Conservation (phyloP, 2,113 vertebrate species). For the Raphicerus campestris region DNA sequence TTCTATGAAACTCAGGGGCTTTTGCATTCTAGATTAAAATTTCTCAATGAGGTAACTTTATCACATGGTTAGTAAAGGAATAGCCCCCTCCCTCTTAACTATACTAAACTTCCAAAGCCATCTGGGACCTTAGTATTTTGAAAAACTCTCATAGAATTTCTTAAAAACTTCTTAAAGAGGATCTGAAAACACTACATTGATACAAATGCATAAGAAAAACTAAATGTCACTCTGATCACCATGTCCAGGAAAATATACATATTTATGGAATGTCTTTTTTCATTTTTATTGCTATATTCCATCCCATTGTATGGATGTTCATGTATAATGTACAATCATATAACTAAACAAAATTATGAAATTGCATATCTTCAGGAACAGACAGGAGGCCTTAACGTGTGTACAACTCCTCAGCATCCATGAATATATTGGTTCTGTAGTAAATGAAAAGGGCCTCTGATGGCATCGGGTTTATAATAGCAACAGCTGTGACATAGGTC, state of each 20-base stretch:
- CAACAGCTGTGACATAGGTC: neutral
- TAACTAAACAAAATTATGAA: neutral
- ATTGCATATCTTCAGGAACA: neutral
- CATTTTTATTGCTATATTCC: neutral
- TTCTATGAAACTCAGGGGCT: neutral
- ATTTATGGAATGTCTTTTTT: neutral
- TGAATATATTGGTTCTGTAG: neutral
- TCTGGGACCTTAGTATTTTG: neutral
- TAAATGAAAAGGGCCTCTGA: neutral
- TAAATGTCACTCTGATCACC: neutral
- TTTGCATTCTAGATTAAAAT: neutral
- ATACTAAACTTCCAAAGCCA: neutral
- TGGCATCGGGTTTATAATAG: accelerated
- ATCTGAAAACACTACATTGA: neutral
- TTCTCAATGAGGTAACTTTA: neutral
- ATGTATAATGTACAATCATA: neutral
- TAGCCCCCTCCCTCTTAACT: neutral
- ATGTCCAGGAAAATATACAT: neutral
- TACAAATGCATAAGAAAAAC: neutral
- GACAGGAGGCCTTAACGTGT: neutral
- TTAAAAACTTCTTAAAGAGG: neutral
- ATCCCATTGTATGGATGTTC: neutral
- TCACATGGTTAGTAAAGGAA: neutral
- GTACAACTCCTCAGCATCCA: neutral
- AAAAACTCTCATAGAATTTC: neutral